A percentile compares a stretch with the other conserved stretches of the same genome.
Conservation (phyloP, 2,888 invertebrate species). For the Xylocampa areola region DNA sequence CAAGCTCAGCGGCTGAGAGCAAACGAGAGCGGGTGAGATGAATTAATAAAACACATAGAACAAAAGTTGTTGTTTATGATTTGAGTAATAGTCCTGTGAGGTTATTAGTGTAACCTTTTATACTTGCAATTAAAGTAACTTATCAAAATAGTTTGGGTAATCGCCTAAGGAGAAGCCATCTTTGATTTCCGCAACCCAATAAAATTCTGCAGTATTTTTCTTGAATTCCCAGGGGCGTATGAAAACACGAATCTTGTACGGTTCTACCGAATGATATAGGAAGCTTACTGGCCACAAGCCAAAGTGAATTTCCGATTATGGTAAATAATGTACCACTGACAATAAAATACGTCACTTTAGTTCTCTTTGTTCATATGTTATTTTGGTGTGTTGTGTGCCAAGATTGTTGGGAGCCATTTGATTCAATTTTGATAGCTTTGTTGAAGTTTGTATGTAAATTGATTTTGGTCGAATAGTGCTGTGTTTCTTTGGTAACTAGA, state of each 20-base stretch:
- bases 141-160: no score
- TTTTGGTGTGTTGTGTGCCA: conserved; percentile 58
- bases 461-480: neutral
- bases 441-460: conserved; percentile 18
- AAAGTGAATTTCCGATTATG: conserved; percentile 81
- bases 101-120: no score
- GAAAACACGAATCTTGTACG: conserved; percentile 51
- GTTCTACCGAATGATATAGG: conserved; percentile 59
- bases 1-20: no score
- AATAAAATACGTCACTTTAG: conserved; percentile 57
- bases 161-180: neutral
- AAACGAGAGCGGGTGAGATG: no score
- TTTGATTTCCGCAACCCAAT: neutral
- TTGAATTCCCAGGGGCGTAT: conserved; percentile 17
- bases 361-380: conserved; percentile 49
- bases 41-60: no score
- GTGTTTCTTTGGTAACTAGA: neutral
- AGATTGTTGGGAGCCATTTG: conserved; percentile 46
- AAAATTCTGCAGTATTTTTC: conserved; percentile 27
- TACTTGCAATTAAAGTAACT: no score
- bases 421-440: conserved; percentile 50
- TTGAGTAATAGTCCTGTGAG: no score
- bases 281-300: conserved; percentile 74
- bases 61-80: no score
- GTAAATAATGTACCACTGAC: conserved; percentile 68